A percentile compares a stretch with the other conserved stretches of the same genome.
These are phyloP conservation scores for Harpagifer antarcticus DNA, from an alignment of 2,797 vertebrate species.

Conservation along the genomic window DNA sequence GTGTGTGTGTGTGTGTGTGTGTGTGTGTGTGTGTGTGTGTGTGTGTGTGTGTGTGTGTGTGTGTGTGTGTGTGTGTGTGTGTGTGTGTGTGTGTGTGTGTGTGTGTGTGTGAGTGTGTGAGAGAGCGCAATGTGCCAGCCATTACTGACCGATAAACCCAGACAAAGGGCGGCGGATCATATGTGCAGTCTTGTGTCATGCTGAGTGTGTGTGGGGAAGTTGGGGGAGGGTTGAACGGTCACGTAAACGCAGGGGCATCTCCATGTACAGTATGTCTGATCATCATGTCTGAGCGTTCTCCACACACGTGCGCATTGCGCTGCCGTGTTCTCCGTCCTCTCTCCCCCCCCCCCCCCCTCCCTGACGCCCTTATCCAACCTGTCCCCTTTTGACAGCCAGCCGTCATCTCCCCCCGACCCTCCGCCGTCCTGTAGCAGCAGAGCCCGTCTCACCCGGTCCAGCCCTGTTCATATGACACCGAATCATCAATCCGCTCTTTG, in stretches of 20 bases:
- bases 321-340: constrained; percentile 20
- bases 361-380: constrained; percentile 67
- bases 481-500: constrained; percentile 66
- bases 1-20: too few species aligned
- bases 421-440: constrained; percentile 41
- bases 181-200: constrained; percentile 63
- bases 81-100: too few species aligned
- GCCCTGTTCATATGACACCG: constrained; percentile 44
- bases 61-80: too few species aligned
- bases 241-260: constrained; percentile 19
- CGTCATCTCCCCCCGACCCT: constrained; percentile 48
- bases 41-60: too few species aligned
- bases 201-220: neutral
- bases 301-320: constrained; percentile 72
- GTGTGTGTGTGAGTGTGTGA: neutral
- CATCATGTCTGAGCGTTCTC: constrained; percentile 35
- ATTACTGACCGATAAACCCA: constrained; percentile 69
- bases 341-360: constrained; percentile 5
- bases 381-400: constrained; percentile 57
- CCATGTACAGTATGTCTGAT: constrained; percentile 49
- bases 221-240: constrained; percentile 36
- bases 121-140: constrained; percentile 41
- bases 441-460: constrained; percentile 34
- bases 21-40: too few species aligned
- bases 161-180: constrained; percentile 79